phyloP scores from a whole-genome alignment of 2,113 vertebrate species.

The Hyaena hyaena region DNA sequence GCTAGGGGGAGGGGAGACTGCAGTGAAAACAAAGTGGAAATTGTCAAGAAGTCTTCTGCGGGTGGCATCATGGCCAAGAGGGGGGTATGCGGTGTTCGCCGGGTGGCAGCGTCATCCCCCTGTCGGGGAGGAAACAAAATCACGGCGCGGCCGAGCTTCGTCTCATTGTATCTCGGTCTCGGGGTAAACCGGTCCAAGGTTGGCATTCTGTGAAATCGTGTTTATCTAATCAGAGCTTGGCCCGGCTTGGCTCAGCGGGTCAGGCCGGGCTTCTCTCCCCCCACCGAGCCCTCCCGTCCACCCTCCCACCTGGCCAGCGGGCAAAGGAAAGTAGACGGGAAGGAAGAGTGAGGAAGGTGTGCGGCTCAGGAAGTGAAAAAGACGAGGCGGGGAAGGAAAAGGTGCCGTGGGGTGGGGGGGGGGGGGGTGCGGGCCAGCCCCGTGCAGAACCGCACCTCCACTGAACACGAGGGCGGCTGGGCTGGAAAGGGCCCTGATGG shows the following conservation, averaged over 20 bases:
- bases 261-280: background rate
- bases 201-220: background rate
- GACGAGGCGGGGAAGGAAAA: background rate
- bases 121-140: background rate
- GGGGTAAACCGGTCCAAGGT: background rate
- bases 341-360: background rate
- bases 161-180: background rate
- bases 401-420: background rate
- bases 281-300: background rate
- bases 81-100: background rate
- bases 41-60: background rate
- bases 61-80: background rate
- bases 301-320: too few species aligned
- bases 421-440: too few species aligned
- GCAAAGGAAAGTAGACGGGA: background rate
- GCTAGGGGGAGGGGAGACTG: background rate
- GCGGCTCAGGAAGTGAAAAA: background rate
- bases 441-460: too few species aligned
- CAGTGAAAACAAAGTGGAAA: background rate
- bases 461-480: rapidly evolving
- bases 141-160: background rate
- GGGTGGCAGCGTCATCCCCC: background rate
- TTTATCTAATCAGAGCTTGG: background rate
- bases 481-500: background rate
- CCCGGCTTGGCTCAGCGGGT: background rate